phyloP scores from a whole-genome alignment of 2,113 vertebrate species.

The Cochlearius cochlearius region DNA sequence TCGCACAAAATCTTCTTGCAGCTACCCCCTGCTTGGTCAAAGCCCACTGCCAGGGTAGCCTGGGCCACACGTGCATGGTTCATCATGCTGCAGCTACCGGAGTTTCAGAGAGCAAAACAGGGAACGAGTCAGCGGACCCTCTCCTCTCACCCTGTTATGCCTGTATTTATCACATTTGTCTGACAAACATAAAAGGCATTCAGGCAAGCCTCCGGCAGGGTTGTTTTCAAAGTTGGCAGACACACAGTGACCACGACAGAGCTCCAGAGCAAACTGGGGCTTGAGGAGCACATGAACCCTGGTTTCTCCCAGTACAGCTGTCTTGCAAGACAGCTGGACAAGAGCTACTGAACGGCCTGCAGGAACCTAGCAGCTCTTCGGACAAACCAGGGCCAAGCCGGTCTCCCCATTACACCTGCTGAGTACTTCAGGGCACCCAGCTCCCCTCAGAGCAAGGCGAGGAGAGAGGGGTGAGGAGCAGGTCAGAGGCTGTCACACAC shows the following conservation, averaged over 20 bases:
- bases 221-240: background rate
- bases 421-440: background rate
- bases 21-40: background rate
- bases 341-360: background rate
- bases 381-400: background rate
- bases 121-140: background rate
- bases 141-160: background rate
- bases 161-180: background rate
- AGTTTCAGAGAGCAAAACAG: background rate
- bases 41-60: background rate
- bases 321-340: background rate
- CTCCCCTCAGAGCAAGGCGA: background rate
- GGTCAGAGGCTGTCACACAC: background rate
- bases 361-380: background rate
- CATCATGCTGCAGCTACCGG: background rate
- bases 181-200: background rate
- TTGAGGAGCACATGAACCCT: background rate
- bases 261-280: background rate
- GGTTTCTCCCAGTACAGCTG: background rate
- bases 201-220: background rate
- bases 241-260: background rate
- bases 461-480: background rate
- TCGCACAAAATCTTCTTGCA: background rate
- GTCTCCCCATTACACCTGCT: fast-evolving
- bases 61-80: background rate